Evolutionary conservation across 2,888 invertebrate species (phyloP), one percentile per base, ranked within the genome.

Genomic region (Metacarcinus magister): DNA sequence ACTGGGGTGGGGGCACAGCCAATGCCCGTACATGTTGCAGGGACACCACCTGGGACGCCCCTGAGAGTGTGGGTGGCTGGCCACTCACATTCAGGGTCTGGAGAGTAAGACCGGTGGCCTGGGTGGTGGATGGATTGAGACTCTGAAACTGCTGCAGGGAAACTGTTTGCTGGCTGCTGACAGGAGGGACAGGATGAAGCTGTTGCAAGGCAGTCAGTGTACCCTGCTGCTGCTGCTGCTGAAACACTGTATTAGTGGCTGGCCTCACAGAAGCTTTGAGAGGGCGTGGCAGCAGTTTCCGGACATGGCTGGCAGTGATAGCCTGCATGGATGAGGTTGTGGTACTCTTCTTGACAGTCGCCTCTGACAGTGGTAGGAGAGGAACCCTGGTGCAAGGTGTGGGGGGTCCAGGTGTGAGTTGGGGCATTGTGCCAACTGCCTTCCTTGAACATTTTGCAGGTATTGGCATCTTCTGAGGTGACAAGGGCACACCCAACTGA

Each of bases 221-320:
- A 75, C 28, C 23, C 2, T 75, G 75, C 28, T 75, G 75, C 28
- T 75, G 75, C n/a, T 75, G 75, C 28, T 75, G 75, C 75, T 75
- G 75, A 75, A 75, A 75, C 75, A 75, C 75, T 28, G 75, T 28
- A 10, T n/a, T 75, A 28, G 75, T n/a, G n/a, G 75, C 0, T 1
- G 75, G 75, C 75, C n/a, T 75, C 75, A 75, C 0, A 28, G 75
- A 10, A 75, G 75, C 75, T 10, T 87, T 87, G 19, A 87, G 87
- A 39, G 87, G 87, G 16, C 87, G 39, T 19, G 87, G 87, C 39
- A 87, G 28, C 39, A 87, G 19, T 39, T 87, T 87, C 13, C 87
- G 87, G 39, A 87, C 87, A 87, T 87, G 87, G 39, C 87, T n/a
- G 39, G 87, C 87, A 39, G 87, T 87, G 87, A 39, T 87, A 2